Base-by-base conservation (phyloP, 2,888 invertebrate genomes). In the Drosophila koepferae region DNA sequence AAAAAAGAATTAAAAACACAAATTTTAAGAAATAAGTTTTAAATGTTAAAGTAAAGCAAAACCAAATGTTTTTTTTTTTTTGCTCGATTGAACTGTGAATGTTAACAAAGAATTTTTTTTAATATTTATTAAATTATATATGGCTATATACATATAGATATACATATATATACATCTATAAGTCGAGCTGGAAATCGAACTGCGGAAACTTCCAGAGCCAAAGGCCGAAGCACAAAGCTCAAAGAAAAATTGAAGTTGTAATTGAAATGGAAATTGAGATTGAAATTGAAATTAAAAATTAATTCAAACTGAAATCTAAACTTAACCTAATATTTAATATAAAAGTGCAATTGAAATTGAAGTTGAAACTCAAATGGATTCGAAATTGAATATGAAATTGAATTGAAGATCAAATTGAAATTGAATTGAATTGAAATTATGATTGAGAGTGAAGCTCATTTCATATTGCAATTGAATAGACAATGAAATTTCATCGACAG, bases 31-130 rank as follows among this genome's bases (percentile, higher is more conserved):
- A 36, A 56, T 60, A 72, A 72, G 69, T 67, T 64, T 65, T 60
- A 68, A 74, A 69, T 66, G 60, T 61, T 62, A 56, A 63, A 59
- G 55, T 6, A 54, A 2, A 60, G 46, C 49, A 54, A 58, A 64
- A 41, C 16, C 6, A 31, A 55, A 9, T 41, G 74, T 81, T 80
- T 20, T 54, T 53, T 53, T 53, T 40, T 54, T 54, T 54, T 54
- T 54, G 53, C 77, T 54, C 68, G 75, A 80, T 84, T 78, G 77
- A 84, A 84, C 79, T 78, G 79, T 81, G 67, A 77, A 63, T 69
- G 77, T 81, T 83, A 80, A 82, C 71, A 58, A 66, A 74, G 56
- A 53, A 20, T 74, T 63, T 66, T 63, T 74, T 68, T 48, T 38
- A 40, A 43, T 63, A 63, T 77, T 71, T 76, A 61, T 40, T 41